A percentile compares a stretch with the other conserved stretches of the same genome.
These are phyloP conservation scores for Rallus crepitans DNA, from an alignment of 2,797 vertebrate genomes.

Conservation along the genomic window DNA sequence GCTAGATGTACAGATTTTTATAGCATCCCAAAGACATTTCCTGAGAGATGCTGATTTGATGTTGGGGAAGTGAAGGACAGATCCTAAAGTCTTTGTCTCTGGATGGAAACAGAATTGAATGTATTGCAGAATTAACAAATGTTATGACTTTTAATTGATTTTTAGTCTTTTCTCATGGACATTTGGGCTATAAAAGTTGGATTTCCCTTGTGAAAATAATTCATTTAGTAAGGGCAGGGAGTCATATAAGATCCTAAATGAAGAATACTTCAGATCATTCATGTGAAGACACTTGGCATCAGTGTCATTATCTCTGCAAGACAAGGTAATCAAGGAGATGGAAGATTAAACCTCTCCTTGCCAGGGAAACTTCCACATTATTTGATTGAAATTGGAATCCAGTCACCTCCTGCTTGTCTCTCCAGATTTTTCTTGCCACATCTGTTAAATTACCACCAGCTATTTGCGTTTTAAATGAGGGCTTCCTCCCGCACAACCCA, in stretches of 20 bases:
- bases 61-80: neutral
- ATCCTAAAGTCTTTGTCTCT: neutral
- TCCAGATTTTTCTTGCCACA: slow-evolving; percentile 45
- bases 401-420: slow-evolving; percentile 1
- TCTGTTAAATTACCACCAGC: slow-evolving; percentile 67
- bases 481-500: slow-evolving; percentile 67
- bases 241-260: neutral
- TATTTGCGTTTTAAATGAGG: slow-evolving; percentile 69
- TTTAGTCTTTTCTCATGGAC: neutral
- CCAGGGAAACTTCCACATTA: neutral
- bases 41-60: neutral
- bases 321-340: slow-evolving; percentile 27
- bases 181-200: neutral
- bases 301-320: neutral
- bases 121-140: neutral
- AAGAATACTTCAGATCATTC: neutral
- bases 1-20: neutral
- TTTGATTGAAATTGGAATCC: slow-evolving; percentile 28
- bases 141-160: neutral
- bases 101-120: neutral
- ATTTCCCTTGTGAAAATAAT: neutral
- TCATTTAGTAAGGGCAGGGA: neutral
- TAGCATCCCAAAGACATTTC: neutral
- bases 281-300: neutral
- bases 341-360: neutral